Conservation (phyloP, 2,888 invertebrate genomes). For the Horisme vitalbata region DNA sequence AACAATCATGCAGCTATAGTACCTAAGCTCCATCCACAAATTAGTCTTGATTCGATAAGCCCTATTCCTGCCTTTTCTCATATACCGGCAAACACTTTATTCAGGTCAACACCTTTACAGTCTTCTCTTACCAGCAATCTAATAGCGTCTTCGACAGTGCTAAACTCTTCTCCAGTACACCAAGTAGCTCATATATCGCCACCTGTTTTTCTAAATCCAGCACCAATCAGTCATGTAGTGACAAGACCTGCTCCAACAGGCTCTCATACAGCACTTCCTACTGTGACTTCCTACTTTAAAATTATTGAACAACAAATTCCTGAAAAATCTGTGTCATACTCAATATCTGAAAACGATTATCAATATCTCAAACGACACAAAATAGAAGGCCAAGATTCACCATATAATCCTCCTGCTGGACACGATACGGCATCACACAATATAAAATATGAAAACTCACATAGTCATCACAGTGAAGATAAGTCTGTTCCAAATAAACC, state of each 20-base stretch:
- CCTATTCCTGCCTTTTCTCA: too few relatives aligned
- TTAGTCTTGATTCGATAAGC: too few relatives aligned
- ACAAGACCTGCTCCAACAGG: background rate
- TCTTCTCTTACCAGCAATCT: too few relatives aligned
- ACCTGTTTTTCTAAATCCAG: background rate
- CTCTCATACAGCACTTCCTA: background rate
- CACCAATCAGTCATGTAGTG: background rate
- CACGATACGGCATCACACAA: slow-evolving; percentile 2
- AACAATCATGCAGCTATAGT: background rate
- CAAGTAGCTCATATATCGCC: too few relatives aligned
- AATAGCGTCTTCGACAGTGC: too few relatives aligned
- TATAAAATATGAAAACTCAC: slow-evolving; percentile 9
- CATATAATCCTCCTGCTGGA: slow-evolving; percentile 23
- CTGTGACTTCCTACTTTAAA: background rate
- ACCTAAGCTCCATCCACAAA: too few relatives aligned
- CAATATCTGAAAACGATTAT: slow-evolving; percentile 41
- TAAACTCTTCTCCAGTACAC: too few relatives aligned
- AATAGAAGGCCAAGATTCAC: slow-evolving; percentile 24
- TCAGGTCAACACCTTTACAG: too few relatives aligned
- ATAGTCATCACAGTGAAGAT: slow-evolving; percentile 9
- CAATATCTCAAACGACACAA: slow-evolving; percentile 40
- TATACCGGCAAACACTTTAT: too few relatives aligned
- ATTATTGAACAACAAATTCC: slow-evolving; percentile 2
- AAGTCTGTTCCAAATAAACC: background rate
- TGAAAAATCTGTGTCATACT: slow-evolving; percentile 39